Percentiles rank a stretch among this genome's conserved stretches.
These are phyloP conservation scores for Zosterops lateralis DNA, from an alignment of 2,113 vertebrate species.

Conservation along the genomic window DNA sequence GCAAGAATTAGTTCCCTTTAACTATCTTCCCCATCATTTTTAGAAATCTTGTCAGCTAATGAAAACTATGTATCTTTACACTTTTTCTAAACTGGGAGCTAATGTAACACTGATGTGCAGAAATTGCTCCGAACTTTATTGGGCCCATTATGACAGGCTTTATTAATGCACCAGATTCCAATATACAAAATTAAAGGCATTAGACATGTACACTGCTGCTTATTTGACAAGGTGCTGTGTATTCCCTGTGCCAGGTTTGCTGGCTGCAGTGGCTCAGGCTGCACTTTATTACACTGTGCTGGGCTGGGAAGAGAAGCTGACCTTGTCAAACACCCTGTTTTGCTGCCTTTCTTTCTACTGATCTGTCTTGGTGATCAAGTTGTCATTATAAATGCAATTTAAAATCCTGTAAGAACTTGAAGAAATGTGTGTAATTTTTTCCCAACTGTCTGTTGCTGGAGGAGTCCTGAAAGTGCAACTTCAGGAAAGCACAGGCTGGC, in stretches of 20 bases:
- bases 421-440: neutral
- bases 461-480: neutral
- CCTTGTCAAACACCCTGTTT: neutral
- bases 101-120: neutral
- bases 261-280: neutral
- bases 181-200: conserved; percentile 20
- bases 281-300: neutral
- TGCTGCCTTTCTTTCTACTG: neutral
- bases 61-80: neutral
- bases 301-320: neutral
- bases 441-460: neutral
- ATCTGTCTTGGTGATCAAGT: neutral
- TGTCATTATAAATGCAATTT: neutral
- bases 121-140: conserved; percentile 1
- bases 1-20: neutral
- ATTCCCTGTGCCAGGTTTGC: neutral
- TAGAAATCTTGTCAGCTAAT: neutral
- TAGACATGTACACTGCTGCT: neutral
- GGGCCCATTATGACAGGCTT: neutral
- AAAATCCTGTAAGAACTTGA: neutral
- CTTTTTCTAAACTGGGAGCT: neutral
- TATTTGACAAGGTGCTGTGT: neutral
- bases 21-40: neutral
- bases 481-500: neutral
- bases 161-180: neutral